Base-by-base conservation (phyloP, 2,888 invertebrate species). In the Actias luna region DNA sequence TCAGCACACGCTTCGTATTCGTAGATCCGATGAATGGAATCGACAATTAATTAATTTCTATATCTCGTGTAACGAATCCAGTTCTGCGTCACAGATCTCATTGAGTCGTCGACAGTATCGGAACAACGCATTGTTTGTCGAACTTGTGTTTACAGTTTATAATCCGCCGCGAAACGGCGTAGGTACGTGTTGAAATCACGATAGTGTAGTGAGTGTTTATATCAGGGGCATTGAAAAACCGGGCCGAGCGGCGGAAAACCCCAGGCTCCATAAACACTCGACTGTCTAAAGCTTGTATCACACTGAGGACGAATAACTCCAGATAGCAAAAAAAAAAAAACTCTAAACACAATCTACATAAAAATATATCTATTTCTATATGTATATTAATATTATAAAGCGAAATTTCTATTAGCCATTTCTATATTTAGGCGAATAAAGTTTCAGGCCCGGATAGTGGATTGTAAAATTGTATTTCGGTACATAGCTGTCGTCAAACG, bases 211-310 rank as follows among this genome's bases (percentile, higher is more conserved):
- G 55, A 62, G 61, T 35, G 55, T 55, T 55, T 35, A 33, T 27
- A 33, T 35, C 50, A n/a, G 59, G 63, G 73, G 72, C 77, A 73
- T 71, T 73, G 75, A 73, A 75, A 78, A 84, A 82, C 74, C 78
- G 73, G 80, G 80, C 74, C 82, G 76, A 65, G 61, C 64, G 69
- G 58, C 65, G 87, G 85, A 82, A 87, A 86, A 81, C 74, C 87
- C 85, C 79, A 70, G 65, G 66, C 63, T 72, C 68, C 68, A 71
- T 72, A 61, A 61, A 57, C 27, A 52, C 35, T 35, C 52, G 35
- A 60, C 22, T 22, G 36, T 61, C n/a, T 27, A 33, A 61, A 36
- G 27, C 52, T 52, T 14, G 29, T 29, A 29, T 55, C n/a, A 55
- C 8, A 55, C 55, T 50, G 10, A 7, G 14, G 25, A 25, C 22